Evolutionary conservation across 1,140 invertebrate genomes (phyloP).

Genomic region (Bombus confusus): DNA sequence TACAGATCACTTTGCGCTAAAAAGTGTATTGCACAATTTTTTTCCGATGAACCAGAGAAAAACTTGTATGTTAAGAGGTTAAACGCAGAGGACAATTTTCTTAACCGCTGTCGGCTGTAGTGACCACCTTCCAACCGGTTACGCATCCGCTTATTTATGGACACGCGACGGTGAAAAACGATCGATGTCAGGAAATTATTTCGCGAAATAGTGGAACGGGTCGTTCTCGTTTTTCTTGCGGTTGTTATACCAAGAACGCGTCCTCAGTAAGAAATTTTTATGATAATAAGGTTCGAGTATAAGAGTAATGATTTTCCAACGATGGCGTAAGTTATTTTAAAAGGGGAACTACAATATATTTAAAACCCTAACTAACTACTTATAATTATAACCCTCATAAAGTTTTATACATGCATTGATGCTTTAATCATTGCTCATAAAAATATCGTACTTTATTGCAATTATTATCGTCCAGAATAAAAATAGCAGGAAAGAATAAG

Average conservation of each 20-base stretch:
- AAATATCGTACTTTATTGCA: neutral
- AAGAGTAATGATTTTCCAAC: neutral
- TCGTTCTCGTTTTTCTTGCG: neutral
- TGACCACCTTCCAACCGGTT: neutral
- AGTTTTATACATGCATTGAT: neutral
- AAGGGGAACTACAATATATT: neutral
- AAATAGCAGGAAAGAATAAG: neutral
- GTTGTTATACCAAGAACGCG: neutral
- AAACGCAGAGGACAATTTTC: slow-evolving; percentile 41
- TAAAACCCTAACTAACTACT: neutral
- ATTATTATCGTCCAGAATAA: neutral
- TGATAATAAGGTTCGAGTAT: neutral
- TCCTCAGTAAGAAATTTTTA: no score
- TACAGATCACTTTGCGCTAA: no score
- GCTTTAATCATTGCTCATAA: neutral
- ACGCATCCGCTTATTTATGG: slow-evolving; percentile 12
- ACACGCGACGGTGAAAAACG: slow-evolving; percentile 1
- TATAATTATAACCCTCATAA: neutral
- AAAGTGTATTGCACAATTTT: neutral
- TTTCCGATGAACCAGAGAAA: neutral
- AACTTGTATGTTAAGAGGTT: neutral
- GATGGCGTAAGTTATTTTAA: neutral
- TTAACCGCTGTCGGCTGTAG: neutral
- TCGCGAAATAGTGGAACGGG: neutral
- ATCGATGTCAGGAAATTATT: slow-evolving; percentile 19